Evolutionary conservation across 1,140 invertebrate genomes (phyloP), one percentile per base, ranked within the genome.

Genomic region (Lasioglossum baleicum): DNA sequence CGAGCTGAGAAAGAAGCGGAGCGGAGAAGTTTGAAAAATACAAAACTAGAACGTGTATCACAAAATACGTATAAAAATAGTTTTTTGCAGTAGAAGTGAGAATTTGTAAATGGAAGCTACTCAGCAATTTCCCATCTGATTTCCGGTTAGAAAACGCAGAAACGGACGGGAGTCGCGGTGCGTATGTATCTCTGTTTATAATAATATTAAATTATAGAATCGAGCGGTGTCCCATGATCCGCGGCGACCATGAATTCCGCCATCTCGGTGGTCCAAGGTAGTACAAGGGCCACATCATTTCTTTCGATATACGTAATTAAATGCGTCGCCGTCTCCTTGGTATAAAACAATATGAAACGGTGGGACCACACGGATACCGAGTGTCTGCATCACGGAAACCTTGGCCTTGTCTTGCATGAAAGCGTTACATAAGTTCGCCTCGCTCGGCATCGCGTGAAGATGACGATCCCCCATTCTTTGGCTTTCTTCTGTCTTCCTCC

Each of bases 401-500:
- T 89, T 90, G 88, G 87, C 88, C 88, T 90, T 90, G 88, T 85
- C 89, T 87, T 75, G 76, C 77, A 81, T 72, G 79, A 85, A 80
- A 85, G 83, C 70, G 71, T 89, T 90, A 89, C 87, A 86, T 90
- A 90, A 89, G 86, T 82, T 81, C 68, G 74, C 80, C 82, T 82
- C 83, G 85, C 78, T 82, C 60, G 70, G 71, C 75, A 80, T 65
- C 75, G 83, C 75, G 82, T 73, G 84, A 87, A 84, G 83, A 88
- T 81, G 87, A 83, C 81, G 81, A 81, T 84, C 81, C 75, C 53
- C 26, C 61, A 51, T 64, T 71, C 75, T 58, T 69, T 13, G 20
- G 40, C 71, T 72, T 68, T 73, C 63, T 73, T 72, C 70, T 65
- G 51, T 58, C 31, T 26, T 48, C 40, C 61, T 64, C 66, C 8